These are phyloP conservation scores for Cairina moschata DNA, from an alignment of 2,113 vertebrate genomes.

Conservation along the genomic window DNA sequence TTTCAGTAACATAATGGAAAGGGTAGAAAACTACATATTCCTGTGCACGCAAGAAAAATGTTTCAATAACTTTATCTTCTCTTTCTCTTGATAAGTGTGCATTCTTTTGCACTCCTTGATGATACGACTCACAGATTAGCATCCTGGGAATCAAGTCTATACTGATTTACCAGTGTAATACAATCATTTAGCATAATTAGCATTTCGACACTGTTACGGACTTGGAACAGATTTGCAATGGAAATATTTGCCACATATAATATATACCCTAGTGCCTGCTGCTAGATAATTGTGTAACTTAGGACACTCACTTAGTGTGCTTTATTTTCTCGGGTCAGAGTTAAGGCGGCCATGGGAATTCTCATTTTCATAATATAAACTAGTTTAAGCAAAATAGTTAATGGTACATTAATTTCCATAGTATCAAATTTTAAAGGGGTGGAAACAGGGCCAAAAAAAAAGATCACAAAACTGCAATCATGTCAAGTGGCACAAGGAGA, in stretches of 20 bases:
- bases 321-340: neutral
- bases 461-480: neutral
- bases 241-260: conserved; percentile 24
- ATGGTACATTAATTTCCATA: conserved; percentile 17
- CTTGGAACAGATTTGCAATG: neutral
- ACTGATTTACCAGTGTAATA: neutral
- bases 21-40: neutral
- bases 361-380: conserved; percentile 22
- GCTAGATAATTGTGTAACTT: neutral
- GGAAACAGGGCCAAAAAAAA: conserved; percentile 23
- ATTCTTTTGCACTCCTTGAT: conserved; percentile 2
- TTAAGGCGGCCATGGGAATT: conserved; percentile 43
- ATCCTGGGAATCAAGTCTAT: neutral
- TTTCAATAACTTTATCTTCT: neutral
- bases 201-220: neutral
- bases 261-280: neutral
- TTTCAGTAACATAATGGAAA: neutral
- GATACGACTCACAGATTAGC: conserved; percentile 3
- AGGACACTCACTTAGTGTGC: neutral
- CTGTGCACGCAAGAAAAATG: neutral
- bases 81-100: neutral
- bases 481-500: neutral
- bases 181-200: conserved; percentile 31
- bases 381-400: neutral
- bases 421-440: conserved; percentile 31